phyloP scores from a whole-genome alignment of 2,113 vertebrate genomes.

The Crotalus viridis region DNA sequence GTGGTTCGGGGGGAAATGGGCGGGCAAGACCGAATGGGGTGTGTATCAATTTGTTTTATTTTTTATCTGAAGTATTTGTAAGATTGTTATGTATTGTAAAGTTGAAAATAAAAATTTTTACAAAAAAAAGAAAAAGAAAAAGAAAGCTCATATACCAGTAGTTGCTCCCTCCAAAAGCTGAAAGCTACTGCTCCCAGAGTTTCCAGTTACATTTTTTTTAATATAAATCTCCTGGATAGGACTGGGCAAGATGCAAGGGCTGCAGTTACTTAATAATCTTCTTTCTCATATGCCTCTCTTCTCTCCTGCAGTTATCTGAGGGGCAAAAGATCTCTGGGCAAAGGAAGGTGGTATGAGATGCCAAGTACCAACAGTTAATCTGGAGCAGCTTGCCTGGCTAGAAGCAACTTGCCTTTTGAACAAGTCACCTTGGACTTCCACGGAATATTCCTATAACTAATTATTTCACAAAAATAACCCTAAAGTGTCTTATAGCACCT shows the following conservation, averaged over 20 bases:
- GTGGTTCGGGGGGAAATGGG: no score
- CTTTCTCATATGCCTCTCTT: neutral
- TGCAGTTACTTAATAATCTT: neutral
- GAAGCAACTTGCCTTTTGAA: neutral
- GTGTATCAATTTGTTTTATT: no score
- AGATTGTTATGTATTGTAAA: no score
- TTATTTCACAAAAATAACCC: neutral
- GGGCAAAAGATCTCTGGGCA: neutral
- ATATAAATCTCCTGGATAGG: neutral
- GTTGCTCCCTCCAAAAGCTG: neutral
- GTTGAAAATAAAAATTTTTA: no score
- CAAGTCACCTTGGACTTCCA: neutral
- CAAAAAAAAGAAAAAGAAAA: neutral
- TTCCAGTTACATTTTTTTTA: neutral
- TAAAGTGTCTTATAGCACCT: neutral
- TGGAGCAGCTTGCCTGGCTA: neutral
- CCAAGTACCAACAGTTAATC: neutral
- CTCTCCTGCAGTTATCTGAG: neutral
- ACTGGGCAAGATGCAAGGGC: neutral
- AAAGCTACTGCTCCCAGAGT: neutral
- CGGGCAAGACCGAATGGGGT: no score
- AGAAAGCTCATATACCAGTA: neutral
- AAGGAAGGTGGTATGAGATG: neutral
- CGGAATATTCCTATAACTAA: neutral
- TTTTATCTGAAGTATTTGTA: no score